phyloP scores from a whole-genome alignment of 2,888 invertebrate genomes.

The Tetheella fluctuosa region DNA sequence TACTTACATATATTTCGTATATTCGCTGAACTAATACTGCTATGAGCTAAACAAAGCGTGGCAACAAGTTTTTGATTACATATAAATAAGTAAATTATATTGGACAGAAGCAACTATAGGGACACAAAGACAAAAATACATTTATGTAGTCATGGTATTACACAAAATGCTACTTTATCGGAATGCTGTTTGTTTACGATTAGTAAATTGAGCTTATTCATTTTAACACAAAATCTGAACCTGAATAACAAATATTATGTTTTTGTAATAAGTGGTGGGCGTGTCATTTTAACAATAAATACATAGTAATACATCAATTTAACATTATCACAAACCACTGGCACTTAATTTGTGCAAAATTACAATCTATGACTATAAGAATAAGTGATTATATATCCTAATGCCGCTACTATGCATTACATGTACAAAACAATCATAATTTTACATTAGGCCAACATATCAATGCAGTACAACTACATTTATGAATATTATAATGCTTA shows the following conservation, averaged over 20 bases:
- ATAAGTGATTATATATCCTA: constrained; percentile 28
- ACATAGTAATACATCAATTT: constrained; percentile 19
- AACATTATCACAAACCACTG: constrained; percentile 41
- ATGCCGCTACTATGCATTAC: background rate
- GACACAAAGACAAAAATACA: background rate
- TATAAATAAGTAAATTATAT: constrained; percentile 27
- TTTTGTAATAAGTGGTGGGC: background rate
- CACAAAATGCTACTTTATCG: background rate
- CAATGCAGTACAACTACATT: constrained; percentile 26
- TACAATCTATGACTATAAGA: constrained; percentile 38
- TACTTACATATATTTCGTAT: constrained; percentile 64
- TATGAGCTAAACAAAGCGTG: constrained; percentile 57
- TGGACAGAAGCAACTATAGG: constrained; percentile 14
- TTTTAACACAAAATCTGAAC: background rate
- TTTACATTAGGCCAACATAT: constrained; percentile 54
- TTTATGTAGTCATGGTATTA: background rate
- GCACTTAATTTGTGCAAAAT: constrained; percentile 55
- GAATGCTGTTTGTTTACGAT: background rate
- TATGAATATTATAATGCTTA: constrained; percentile 27
- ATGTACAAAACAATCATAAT: constrained; percentile 5
- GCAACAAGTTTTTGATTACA: constrained; percentile 43
- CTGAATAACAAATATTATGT: background rate
- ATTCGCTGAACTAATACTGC: constrained; percentile 61
- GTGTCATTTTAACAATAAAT: background rate
- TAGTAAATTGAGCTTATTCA: no score